A percentile compares a stretch with the other conserved stretches of the same genome.
These are phyloP conservation scores for Siniperca undulata DNA, from an alignment of 2,797 vertebrate species.

Conservation along the genomic window DNA sequence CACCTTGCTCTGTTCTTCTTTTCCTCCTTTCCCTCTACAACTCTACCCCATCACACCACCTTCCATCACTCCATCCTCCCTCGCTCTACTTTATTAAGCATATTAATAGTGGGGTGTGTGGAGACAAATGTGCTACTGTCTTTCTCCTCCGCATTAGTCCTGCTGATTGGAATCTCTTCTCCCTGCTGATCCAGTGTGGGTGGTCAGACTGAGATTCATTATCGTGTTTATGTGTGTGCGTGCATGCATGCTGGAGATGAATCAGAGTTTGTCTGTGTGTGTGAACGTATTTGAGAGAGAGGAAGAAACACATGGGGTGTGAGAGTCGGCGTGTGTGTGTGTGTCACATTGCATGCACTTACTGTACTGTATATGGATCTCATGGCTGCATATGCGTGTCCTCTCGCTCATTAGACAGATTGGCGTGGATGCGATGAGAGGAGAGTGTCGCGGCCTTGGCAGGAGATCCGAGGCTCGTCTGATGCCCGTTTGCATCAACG, in stretches of 20 bases:
- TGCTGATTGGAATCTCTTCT: slow-evolving; percentile 72
- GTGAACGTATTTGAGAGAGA: slow-evolving; percentile 33
- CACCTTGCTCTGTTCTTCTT: neutral
- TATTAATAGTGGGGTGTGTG: slow-evolving; percentile 61
- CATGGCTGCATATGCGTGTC: slow-evolving; percentile 50
- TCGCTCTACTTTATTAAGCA: slow-evolving; percentile 49
- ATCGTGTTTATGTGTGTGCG: slow-evolving; percentile 43
- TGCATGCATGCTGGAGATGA: slow-evolving; percentile 35
- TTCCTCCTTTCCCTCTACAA: neutral
- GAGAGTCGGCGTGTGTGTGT: slow-evolving; percentile 36
- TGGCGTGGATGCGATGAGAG: slow-evolving; percentile 67
- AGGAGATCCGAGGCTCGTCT: slow-evolving; percentile 87
- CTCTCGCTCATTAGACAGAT: slow-evolving; percentile 73
- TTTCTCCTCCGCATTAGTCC: slow-evolving; percentile 62
- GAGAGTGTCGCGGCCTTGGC: slow-evolving; percentile 85
- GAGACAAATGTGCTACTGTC: slow-evolving; percentile 58
- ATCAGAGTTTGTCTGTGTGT: slow-evolving; percentile 38
- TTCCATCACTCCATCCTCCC: slow-evolving; percentile 2
- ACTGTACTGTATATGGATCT: slow-evolving; percentile 48
- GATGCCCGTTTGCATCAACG: slow-evolving; percentile 89
- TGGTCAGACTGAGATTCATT: slow-evolving; percentile 68
- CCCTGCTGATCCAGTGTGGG: slow-evolving; percentile 75
- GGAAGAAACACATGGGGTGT: slow-evolving; percentile 57
- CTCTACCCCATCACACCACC: slow-evolving; percentile 5
- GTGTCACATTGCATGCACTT: slow-evolving; percentile 60